Conservation (phyloP, 2,797 vertebrate species). For the Erethizon dorsatum region DNA sequence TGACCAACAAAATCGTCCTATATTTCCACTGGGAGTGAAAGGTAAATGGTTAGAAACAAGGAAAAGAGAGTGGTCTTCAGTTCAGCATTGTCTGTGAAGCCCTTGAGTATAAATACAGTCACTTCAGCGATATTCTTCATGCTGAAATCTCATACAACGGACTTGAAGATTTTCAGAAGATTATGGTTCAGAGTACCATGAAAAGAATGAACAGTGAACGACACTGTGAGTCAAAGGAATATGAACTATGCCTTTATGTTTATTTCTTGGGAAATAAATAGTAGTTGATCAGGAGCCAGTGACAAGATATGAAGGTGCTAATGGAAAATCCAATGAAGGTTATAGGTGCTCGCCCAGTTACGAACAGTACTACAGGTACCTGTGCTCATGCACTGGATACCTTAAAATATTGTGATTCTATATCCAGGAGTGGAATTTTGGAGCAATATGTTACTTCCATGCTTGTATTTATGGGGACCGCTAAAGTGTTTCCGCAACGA, state of each 20-base stretch:
- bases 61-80: background rate
- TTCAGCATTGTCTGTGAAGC: constrained; percentile 35
- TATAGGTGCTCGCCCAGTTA: background rate
- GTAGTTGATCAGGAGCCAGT: background rate
- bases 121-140: background rate
- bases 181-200: background rate
- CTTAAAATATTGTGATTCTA: background rate
- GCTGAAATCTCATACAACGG: background rate
- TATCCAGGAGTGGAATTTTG: background rate
- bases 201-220: background rate
- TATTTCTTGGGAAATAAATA: background rate
- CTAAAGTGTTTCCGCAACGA: background rate
- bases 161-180: background rate
- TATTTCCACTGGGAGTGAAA: constrained; percentile 69
- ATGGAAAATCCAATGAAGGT: background rate
- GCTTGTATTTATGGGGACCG: background rate
- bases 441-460: background rate
- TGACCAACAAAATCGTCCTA: constrained; percentile 31
- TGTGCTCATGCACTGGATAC: background rate
- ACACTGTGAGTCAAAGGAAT: background rate
- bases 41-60: background rate
- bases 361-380: too few species aligned
- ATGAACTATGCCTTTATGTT: background rate
- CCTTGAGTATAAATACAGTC: background rate
- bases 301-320: background rate